A percentile compares a stretch with the other conserved stretches of the same genome.
phyloP scores from a whole-genome alignment of 2,888 invertebrate species.

The Pristionchus fissidentatus region DNA sequence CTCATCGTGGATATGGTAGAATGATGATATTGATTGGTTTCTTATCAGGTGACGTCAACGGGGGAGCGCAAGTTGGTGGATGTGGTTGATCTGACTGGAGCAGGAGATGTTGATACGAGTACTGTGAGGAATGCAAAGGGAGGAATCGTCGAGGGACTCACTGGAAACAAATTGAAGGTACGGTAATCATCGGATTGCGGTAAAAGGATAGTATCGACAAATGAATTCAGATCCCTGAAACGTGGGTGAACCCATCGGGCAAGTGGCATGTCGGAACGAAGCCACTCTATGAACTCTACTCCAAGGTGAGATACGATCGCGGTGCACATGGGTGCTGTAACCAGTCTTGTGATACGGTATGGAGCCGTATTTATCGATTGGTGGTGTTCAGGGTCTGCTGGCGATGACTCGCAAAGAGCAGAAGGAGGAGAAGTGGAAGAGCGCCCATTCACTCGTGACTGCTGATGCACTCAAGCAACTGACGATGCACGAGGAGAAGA shows the following conservation, averaged over 20 bases:
- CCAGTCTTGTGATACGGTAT: no score
- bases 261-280: conserved; percentile 90
- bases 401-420: conserved; percentile 81
- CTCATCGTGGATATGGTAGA: conserved; percentile 52
- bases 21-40: conserved; percentile 53
- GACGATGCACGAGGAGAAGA: conserved; percentile 81
- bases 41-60: conserved; percentile 90
- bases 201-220: background rate
- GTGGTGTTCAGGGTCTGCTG: background rate
- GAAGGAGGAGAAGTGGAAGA: conserved; percentile 89
- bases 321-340: background rate
- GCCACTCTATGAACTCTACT: conserved; percentile 88
- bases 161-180: conserved; percentile 90
- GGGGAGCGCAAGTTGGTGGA: conserved; percentile 94
- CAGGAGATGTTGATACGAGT: conserved; percentile 94
- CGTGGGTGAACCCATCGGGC: conserved; percentile 88
- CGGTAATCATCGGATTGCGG: background rate
- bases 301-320: conserved; percentile 79
- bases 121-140: conserved; percentile 82
- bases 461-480: conserved; percentile 86
- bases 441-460: conserved; percentile 84
- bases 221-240: conserved; percentile 83
- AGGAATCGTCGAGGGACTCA: conserved; percentile 85
- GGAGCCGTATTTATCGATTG: background rate
- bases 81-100: conserved; percentile 93